phyloP scores from a whole-genome alignment of 1,140 invertebrate species.

The Whitmania pigra region DNA sequence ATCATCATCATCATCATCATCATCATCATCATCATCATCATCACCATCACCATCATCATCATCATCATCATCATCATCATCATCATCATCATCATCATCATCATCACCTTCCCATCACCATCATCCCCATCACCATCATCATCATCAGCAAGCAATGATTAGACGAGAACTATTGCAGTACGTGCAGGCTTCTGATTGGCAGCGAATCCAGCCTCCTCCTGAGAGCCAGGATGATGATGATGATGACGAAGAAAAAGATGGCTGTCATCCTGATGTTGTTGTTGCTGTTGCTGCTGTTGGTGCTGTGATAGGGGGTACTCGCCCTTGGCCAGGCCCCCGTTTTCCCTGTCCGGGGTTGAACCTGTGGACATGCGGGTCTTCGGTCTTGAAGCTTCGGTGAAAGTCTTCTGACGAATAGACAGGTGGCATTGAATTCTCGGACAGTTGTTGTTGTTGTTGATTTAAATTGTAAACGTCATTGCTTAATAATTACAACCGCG shows the following conservation, averaged over 20 bases:
- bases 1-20: too few relatives aligned
- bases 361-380: conserved; percentile 14
- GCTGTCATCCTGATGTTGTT: neutral
- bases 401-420: conserved; percentile 7
- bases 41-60: too few relatives aligned
- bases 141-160: too few relatives aligned
- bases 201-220: neutral
- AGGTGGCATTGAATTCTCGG: too few relatives aligned
- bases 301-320: neutral
- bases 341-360: conserved; percentile 20
- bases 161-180: conserved; percentile 9
- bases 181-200: neutral
- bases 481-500: too few relatives aligned
- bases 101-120: too few relatives aligned
- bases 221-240: neutral
- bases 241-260: neutral
- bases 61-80: too few relatives aligned
- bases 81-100: too few relatives aligned
- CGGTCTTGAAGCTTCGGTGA: conserved; percentile 1
- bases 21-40: too few relatives aligned
- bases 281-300: neutral
- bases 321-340: conserved; percentile 19
- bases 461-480: too few relatives aligned
- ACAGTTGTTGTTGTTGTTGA: too few relatives aligned
- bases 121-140: too few relatives aligned